phyloP scores from a whole-genome alignment of 2,888 invertebrate genomes.

The Melanostoma mellinum region DNA sequence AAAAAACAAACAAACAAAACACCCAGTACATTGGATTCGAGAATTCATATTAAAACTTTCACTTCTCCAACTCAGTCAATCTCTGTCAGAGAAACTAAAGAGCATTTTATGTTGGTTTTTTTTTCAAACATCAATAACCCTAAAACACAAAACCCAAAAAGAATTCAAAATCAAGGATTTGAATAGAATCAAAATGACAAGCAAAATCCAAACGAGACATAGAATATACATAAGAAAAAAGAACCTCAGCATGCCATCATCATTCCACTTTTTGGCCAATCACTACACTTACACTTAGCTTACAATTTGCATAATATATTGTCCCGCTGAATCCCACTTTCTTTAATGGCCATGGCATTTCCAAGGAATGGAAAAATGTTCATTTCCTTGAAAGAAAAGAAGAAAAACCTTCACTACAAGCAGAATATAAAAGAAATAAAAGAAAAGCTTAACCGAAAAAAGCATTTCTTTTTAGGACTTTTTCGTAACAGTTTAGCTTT shows the following conservation, averaged over 20 bases:
- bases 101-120: slow-evolving; percentile 13
- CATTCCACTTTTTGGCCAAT: slow-evolving; percentile 77
- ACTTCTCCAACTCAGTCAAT: slow-evolving; percentile 7
- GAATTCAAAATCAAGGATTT: slow-evolving; percentile 20
- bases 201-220: slow-evolving; percentile 6
- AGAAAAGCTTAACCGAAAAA: slow-evolving; percentile 14
- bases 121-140: slow-evolving; percentile 25
- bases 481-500: slow-evolving; percentile 34
- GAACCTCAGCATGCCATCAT: slow-evolving; percentile 9
- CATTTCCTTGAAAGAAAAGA: slow-evolving; percentile 28
- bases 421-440: slow-evolving; percentile 1
- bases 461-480: slow-evolving; percentile 32
- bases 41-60: slow-evolving; percentile 13
- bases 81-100: slow-evolving; percentile 7
- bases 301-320: slow-evolving; percentile 81
- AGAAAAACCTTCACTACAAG: slow-evolving; percentile 6
- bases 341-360: slow-evolving; percentile 16
- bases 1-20: too few relatives aligned
- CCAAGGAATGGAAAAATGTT: slow-evolving; percentile 22
- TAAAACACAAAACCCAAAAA: slow-evolving; percentile 32
- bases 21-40: too few relatives aligned
- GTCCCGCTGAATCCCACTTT: slow-evolving; percentile 69
- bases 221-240: slow-evolving; percentile 1
- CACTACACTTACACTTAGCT: slow-evolving; percentile 81
- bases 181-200: slow-evolving; percentile 32